phyloP scores from a whole-genome alignment of 2,797 vertebrate species.

The Chiroxiphia lanceolata region DNA sequence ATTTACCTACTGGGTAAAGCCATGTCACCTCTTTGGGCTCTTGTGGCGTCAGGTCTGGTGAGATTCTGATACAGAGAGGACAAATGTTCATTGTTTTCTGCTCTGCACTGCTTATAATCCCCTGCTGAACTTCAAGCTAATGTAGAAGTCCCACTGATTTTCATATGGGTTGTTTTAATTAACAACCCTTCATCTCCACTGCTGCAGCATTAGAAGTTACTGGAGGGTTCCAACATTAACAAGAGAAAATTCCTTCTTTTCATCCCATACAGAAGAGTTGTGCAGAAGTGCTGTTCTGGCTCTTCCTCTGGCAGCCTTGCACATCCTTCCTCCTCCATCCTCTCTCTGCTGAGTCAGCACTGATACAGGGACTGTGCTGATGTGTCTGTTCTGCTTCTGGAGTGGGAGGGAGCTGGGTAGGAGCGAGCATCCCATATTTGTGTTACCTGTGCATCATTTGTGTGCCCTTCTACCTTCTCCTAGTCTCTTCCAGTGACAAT shows the following conservation, averaged over 20 bases:
- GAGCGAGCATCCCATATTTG: background rate
- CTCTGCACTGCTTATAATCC: background rate
- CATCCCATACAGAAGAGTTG: rapidly evolving
- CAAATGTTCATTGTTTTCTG: background rate
- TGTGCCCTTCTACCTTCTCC: background rate
- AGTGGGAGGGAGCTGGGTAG: background rate
- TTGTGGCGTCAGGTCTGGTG: background rate
- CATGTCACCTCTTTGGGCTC: background rate
- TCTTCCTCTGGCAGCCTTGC: background rate
- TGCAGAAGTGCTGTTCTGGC: background rate
- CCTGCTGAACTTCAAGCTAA: background rate
- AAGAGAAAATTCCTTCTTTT: background rate
- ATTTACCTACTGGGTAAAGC: background rate
- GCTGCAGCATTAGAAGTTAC: background rate
- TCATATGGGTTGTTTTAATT: background rate
- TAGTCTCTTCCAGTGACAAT: background rate
- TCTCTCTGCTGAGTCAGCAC: background rate
- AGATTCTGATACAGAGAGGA: background rate
- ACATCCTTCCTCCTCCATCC: background rate
- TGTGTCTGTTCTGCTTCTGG: background rate
- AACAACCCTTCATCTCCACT: background rate
- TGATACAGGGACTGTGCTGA: background rate
- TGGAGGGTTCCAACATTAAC: background rate
- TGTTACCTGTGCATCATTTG: background rate
- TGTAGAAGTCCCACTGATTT: background rate